Evolutionary conservation across 2,113 vertebrate species (phyloP), one percentile per base, ranked within the genome.

Genomic region (Myiopsitta monachus): DNA sequence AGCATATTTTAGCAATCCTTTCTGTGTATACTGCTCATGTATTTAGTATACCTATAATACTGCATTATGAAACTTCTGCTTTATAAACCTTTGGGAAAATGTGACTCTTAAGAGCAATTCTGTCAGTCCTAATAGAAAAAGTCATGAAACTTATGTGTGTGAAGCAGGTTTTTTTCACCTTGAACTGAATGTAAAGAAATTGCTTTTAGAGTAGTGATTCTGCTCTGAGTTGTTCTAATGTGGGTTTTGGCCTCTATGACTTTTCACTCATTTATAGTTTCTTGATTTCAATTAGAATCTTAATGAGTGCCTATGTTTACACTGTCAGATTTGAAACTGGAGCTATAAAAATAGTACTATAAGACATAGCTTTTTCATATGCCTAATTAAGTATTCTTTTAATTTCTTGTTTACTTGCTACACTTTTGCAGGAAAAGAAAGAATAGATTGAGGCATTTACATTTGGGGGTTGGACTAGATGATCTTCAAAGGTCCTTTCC

Each of bases 191-290:
- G 5, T 72, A 51, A 38, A 74, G 27, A 51, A 62, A n/a, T 26
- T 52, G 27, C 4, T 44, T 83, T 59, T 24, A 36, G 28, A 76
- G 47, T 3, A 52, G 0, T n/a, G 43, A 77, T 77, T 36, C 12
- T 85, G 3, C 39, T 88, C 23, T 0, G 2, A n/a, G 23, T 31
- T 91, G 6, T 49, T 80, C 54, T 44, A 62, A 69, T 7, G 3
- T 46, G 55, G 10, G 2, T 6, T 88, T 77, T 70, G 21, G 11
- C 16, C 38, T 70, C 43, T 55, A 6, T 0, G 0, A 8, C n/a
- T 33, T 47, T 30, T 31, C 23, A 41, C 8, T 75, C 59, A 12
- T 59, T 92, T 44, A 9, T 39, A 33, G 14, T 68, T 77, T 74
- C 75, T 77, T 83, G 30, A 26, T 30, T 92, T 83, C 10, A 49